Conservation (phyloP, 2,797 vertebrate genomes). For the Helicolenus hilgendorfi region DNA sequence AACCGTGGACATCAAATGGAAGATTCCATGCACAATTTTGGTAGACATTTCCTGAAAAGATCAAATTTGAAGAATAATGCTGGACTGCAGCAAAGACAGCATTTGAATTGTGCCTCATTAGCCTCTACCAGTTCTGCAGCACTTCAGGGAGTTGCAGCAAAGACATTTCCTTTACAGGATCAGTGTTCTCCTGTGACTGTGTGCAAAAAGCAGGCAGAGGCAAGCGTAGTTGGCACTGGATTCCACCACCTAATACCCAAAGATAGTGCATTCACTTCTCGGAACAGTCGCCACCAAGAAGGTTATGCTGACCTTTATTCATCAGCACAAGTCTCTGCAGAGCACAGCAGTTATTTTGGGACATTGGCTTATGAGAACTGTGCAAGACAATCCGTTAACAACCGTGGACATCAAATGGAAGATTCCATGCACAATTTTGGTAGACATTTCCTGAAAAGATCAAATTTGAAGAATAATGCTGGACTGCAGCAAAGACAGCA, state of each 20-base stretch:
- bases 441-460: background rate
- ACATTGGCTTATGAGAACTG: background rate
- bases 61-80: background rate
- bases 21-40: background rate
- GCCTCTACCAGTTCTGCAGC: background rate
- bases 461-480: background rate
- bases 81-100: background rate
- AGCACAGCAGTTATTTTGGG: background rate
- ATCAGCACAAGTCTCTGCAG: background rate
- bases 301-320: background rate
- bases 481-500: background rate
- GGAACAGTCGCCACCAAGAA: background rate
- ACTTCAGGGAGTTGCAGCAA: background rate
- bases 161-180: background rate
- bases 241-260: background rate
- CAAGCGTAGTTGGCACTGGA: background rate
- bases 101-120: background rate
- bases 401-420: background rate
- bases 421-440: background rate
- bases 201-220: fast-evolving
- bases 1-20: background rate
- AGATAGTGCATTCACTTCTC: background rate
- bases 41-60: background rate
- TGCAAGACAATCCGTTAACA: background rate
- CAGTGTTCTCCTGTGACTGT: background rate